Percentiles rank a stretch among this genome's conserved stretches.
Conservation (phyloP, 2,888 invertebrate species). For the Incurvaria masculella region DNA sequence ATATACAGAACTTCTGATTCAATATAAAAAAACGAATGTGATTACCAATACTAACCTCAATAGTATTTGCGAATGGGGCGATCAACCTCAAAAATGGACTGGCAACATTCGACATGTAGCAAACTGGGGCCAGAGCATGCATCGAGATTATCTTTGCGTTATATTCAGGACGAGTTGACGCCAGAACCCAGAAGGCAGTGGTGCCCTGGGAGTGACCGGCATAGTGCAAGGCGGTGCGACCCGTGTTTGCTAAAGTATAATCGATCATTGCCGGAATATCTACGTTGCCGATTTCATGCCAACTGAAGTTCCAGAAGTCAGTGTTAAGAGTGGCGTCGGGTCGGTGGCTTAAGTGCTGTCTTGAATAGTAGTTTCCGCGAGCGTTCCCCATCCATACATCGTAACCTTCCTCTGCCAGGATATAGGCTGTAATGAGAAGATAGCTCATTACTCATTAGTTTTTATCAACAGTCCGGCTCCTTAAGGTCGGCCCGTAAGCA, state of each 20-base stretch:
- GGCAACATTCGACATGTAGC: conserved; percentile 42
- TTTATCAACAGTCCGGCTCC: too few relatives aligned
- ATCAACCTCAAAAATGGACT: conserved; percentile 50
- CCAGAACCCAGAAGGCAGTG: conserved; percentile 60
- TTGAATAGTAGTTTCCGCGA: conserved; percentile 76
- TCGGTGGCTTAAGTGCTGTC: conserved; percentile 50
- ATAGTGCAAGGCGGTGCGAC: conserved; percentile 58
- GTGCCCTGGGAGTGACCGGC: conserved; percentile 73
- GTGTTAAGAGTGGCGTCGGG: conserved; percentile 24
- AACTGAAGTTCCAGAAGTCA: conserved; percentile 57
- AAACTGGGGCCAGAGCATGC: conserved; percentile 61
- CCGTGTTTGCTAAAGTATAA: conserved; percentile 54
- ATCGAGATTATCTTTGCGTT: conserved; percentile 56
- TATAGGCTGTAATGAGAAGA: conserved; percentile 55
- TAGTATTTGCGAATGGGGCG: conserved; percentile 38
- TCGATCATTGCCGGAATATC: conserved; percentile 78
- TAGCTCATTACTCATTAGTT: too few relatives aligned
- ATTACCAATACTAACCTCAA: conserved; percentile 45
- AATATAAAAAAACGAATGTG: too few relatives aligned
- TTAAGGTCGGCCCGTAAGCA: too few relatives aligned
- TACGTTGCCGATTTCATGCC: conserved; percentile 72
- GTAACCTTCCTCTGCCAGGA: conserved; percentile 66
- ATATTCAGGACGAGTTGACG: conserved; percentile 54
- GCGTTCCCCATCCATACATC: conserved; percentile 86
- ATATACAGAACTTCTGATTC: too few relatives aligned